A percentile compares a stretch with the other conserved stretches of the same genome.
phyloP scores from a whole-genome alignment of 2,113 vertebrate genomes.

The Nicator chloris region DNA sequence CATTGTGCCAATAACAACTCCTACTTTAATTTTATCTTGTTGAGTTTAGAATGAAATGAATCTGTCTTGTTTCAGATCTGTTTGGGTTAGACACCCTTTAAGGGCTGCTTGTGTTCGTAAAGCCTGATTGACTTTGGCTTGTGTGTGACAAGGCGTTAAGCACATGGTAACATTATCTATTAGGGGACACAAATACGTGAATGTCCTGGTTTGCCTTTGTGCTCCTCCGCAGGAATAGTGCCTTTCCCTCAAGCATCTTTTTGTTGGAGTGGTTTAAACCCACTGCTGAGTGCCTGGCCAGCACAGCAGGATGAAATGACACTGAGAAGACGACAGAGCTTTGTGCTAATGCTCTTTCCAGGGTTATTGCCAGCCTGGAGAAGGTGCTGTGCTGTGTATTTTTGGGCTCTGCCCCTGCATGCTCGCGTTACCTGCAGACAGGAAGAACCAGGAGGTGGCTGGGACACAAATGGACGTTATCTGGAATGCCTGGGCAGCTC shows the following conservation, averaged over 20 bases:
- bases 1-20: neutral
- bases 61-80: neutral
- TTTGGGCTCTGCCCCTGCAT: neutral
- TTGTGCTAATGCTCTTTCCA: neutral
- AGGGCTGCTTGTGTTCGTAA: neutral
- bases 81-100: neutral
- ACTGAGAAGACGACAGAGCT: neutral
- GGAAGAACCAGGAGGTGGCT: neutral
- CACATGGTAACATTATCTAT: neutral
- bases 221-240: neutral
- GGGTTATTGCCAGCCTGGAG: neutral
- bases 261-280: neutral
- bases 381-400: neutral
- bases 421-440: neutral
- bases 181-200: neutral
- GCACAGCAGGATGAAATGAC: neutral
- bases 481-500: neutral
- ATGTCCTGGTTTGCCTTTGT: neutral
- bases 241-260: neutral
- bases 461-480: neutral
- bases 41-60: neutral
- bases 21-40: neutral
- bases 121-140: slow-evolving; percentile 6
- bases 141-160: neutral
- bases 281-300: neutral